phyloP scores from a whole-genome alignment of 2,888 invertebrate species.

The Lithodes maja region DNA sequence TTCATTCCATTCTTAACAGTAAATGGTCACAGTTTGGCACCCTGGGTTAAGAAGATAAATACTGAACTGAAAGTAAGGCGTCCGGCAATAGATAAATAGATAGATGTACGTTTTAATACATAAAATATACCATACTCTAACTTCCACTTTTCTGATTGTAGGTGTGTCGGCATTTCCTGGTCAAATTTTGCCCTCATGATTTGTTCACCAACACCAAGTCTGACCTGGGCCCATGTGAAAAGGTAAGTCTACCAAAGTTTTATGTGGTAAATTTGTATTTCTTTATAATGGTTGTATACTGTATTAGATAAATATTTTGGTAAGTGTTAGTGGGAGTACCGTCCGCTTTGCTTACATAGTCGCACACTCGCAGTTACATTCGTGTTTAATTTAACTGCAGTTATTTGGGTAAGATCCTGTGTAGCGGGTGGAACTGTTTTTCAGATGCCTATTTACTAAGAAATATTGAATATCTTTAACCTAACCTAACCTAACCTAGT shows the following conservation, averaged over 20 bases:
- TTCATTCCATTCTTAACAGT: neutral
- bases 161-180: slow-evolving; percentile 97
- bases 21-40: neutral
- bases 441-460: too few relatives aligned
- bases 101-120: neutral
- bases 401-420: too few relatives aligned
- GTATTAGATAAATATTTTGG: too few relatives aligned
- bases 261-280: too few relatives aligned
- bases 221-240: slow-evolving; percentile 92
- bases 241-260: slow-evolving; percentile 44
- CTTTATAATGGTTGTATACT: too few relatives aligned
- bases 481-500: too few relatives aligned
- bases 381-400: too few relatives aligned
- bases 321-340: too few relatives aligned
- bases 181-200: slow-evolving; percentile 98
- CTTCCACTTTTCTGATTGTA: slow-evolving; percentile 76
- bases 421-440: too few relatives aligned
- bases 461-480: too few relatives aligned
- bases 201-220: slow-evolving; percentile 98
- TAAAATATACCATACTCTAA: neutral
- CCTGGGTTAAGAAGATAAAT: neutral
- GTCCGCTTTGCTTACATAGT: too few relatives aligned
- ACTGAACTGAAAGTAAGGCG: neutral
- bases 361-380: too few relatives aligned
- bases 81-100: neutral